These are phyloP conservation scores for Eclectus roratus DNA, from an alignment of 2,113 vertebrate genomes.

Conservation along the genomic window DNA sequence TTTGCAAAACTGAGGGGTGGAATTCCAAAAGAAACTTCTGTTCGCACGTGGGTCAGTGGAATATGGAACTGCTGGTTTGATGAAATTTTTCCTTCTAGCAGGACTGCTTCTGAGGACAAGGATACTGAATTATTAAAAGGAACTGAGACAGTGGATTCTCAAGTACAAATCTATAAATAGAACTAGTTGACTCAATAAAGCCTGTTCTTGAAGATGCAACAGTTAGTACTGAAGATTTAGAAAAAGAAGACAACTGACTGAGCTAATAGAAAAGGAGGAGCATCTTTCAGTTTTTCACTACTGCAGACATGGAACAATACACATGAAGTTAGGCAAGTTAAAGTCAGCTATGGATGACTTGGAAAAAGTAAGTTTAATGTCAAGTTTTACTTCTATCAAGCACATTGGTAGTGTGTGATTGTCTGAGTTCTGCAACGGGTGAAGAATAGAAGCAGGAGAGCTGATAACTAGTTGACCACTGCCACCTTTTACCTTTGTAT, in stretches of 20 bases:
- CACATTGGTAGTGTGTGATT: background rate
- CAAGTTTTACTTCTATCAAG: background rate
- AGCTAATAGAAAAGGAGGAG: conserved; percentile 56
- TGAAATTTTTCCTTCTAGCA: conserved; percentile 21
- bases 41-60: conserved; percentile 45
- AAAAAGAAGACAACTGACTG: conserved; percentile 60
- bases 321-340: conserved; percentile 76
- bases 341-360: conserved; percentile 73
- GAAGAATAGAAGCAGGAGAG: background rate
- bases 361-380: conserved; percentile 70
- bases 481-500: background rate
- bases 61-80: conserved; percentile 62
- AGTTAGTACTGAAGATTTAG: conserved; percentile 30
- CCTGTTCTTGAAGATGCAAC: conserved; percentile 13
- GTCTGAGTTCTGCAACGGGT: background rate
- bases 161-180: background rate
- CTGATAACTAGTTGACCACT: background rate
- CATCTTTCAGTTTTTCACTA: conserved; percentile 61
- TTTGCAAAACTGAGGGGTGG: conserved; percentile 40
- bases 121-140: background rate
- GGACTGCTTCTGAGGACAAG: background rate
- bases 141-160: background rate
- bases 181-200: conserved; percentile 46
- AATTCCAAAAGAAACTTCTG: conserved; percentile 9
- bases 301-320: conserved; percentile 74